phyloP scores from a whole-genome alignment of 1,140 invertebrate genomes.

The Polypedilum pembai region DNA sequence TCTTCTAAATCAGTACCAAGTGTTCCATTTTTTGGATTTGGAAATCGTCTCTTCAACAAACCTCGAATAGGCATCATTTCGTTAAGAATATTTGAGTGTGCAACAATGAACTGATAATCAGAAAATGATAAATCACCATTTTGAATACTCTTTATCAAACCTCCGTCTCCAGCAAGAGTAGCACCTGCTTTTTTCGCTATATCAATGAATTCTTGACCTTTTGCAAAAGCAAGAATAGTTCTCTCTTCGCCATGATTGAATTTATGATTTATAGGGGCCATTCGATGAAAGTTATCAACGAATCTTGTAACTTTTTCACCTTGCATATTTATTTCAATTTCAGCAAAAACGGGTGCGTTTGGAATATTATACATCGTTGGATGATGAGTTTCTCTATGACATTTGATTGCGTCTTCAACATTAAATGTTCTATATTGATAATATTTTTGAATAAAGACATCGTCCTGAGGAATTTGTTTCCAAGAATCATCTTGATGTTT shows the following conservation, averaged over 20 bases:
- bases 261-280: slow-evolving; percentile 53
- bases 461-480: slow-evolving; percentile 51
- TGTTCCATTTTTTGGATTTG: slow-evolving; percentile 59
- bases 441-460: slow-evolving; percentile 57
- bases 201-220: slow-evolving; percentile 50
- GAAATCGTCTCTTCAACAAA: slow-evolving; percentile 67
- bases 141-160: slow-evolving; percentile 66
- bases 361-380: slow-evolving; percentile 65
- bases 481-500: slow-evolving; percentile 52
- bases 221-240: slow-evolving; percentile 63
- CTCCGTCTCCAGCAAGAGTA: slow-evolving; percentile 54
- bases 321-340: slow-evolving; percentile 65
- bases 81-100: slow-evolving; percentile 67
- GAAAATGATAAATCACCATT: slow-evolving; percentile 55
- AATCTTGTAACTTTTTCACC: slow-evolving; percentile 48
- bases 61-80: slow-evolving; percentile 66
- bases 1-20: slow-evolving; percentile 53
- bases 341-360: slow-evolving; percentile 54
- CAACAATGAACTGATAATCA: slow-evolving; percentile 67
- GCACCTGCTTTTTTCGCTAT: slow-evolving; percentile 60
- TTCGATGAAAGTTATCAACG: slow-evolving; percentile 53
- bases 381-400: slow-evolving; percentile 66
- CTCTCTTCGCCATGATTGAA: slow-evolving; percentile 57
- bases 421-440: slow-evolving; percentile 56
- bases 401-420: slow-evolving; percentile 62